Percentiles rank a stretch among this genome's conserved stretches.
These are phyloP conservation scores for Genyomyrus donnyi DNA, from an alignment of 2,113 vertebrate species.

Conservation along the genomic window DNA sequence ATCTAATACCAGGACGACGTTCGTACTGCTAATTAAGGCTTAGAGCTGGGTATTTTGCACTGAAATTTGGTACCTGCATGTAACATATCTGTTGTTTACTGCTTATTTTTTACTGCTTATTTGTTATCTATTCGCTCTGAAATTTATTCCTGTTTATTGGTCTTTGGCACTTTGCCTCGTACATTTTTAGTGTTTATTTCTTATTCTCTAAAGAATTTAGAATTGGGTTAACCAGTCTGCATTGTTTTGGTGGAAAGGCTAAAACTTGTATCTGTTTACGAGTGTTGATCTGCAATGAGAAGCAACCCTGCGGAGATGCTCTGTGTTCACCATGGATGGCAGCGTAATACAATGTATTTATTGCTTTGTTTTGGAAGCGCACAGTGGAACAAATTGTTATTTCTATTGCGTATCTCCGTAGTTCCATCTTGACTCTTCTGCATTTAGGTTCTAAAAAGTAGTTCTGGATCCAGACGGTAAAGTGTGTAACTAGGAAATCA, in stretches of 20 bases:
- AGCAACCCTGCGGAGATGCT: neutral
- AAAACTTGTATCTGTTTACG: neutral
- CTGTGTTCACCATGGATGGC: neutral
- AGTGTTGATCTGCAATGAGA: neutral
- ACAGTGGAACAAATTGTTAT: conserved; percentile 12
- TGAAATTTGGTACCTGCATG: neutral
- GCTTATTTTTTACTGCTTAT: neutral
- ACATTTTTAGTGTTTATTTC: neutral
- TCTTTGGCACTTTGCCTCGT: neutral
- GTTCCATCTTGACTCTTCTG: neutral
- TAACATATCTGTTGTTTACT: neutral
- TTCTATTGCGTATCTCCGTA: neutral
- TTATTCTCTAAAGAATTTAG: neutral
- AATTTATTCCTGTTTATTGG: neutral
- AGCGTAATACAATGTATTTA: neutral
- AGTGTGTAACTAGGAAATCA: neutral
- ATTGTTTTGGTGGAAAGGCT: neutral
- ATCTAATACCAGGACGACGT: neutral
- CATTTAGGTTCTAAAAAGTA: neutral
- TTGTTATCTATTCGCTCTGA: neutral
- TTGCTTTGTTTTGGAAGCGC: conserved; percentile 1
- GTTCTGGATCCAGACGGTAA: neutral
- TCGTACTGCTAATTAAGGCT: neutral
- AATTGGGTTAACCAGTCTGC: neutral
- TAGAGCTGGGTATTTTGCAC: neutral